Evolutionary conservation across 2,888 invertebrate species (phyloP), one percentile per base, ranked within the genome.

Genomic region (Troides oblongomaculatus): DNA sequence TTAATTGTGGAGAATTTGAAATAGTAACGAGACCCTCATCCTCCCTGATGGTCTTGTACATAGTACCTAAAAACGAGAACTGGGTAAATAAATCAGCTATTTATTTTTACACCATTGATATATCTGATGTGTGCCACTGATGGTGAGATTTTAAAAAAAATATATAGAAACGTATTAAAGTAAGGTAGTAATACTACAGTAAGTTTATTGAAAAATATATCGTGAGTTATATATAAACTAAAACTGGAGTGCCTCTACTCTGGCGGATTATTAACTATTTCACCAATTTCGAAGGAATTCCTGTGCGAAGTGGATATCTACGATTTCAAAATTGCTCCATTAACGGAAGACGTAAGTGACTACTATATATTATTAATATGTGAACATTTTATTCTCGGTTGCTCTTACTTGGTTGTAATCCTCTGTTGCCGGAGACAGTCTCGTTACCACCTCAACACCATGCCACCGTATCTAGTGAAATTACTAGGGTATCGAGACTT

Each of bases 321-420:
- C 82, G 80, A 85, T 77, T 81, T 76, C 89, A 91, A 86, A 80
- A 90, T 90, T 86, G 87, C 91, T 77, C 92, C 91, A 1, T 72
- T 92, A 77, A 90, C 87, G 66, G 91, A 92, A 66, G 81, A 76
- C 78, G 91, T 92, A 75, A 89, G 91, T 77, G 3, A 53, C 14
- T 18, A 14, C 50, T 50, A 18, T 17, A 18, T 50, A 18, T 5
- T 53, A n/a, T n/a, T 43, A 43, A 43, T 8, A 43, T 43, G 43
- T 43, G 10, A 8, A 43, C 43, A 43, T 12, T 3, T 4, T 30
- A 30, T 30, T 30, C 30, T 30, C 4, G 30, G 4, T 30, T 4
- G 30, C 5, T 30, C 43, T 12, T 43, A 8, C 8, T 43, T 43
- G 43, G 8, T 10, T 8, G 12, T 6, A 43, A 12, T 10, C 0